These are phyloP conservation scores for Schizopygopsis malacanthus DNA, from an alignment of 2,797 vertebrate genomes.

Conservation along the genomic window DNA sequence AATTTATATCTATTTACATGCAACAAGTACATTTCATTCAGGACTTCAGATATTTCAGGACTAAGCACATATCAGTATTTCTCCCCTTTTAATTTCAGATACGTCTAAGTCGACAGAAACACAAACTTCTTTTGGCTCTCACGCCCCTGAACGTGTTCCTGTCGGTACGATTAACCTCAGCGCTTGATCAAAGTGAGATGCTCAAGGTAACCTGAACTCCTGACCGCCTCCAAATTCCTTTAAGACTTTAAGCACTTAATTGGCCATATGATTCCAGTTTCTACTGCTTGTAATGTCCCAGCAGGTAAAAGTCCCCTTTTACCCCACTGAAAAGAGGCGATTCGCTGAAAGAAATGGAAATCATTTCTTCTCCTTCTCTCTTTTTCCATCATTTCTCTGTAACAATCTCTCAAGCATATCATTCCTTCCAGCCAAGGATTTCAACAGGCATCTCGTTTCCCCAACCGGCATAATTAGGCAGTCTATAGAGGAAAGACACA, in stretches of 20 bases:
- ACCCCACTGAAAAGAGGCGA: slow-evolving; percentile 47
- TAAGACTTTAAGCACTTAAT: slow-evolving; percentile 74
- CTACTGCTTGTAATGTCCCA: slow-evolving; percentile 61
- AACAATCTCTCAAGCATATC: slow-evolving; percentile 31
- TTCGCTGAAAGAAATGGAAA: slow-evolving; percentile 47
- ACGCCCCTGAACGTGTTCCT: slow-evolving; percentile 59
- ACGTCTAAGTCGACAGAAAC: not conserved
- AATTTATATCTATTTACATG: too few relatives aligned
- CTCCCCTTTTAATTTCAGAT: not conserved
- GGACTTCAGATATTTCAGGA: not conserved
- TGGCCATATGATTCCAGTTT: slow-evolving; percentile 68
- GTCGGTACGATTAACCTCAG: slow-evolving; percentile 61
- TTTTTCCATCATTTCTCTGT: slow-evolving; percentile 16
- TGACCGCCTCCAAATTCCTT: slow-evolving; percentile 76
- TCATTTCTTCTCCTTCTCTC: slow-evolving; percentile 50
- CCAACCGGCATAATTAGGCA: slow-evolving; percentile 33
- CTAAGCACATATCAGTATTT: not conserved
- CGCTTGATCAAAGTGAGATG: slow-evolving; percentile 72
- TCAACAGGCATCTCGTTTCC: slow-evolving; percentile 32
- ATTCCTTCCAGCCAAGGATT: slow-evolving; percentile 39
- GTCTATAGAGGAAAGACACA: slow-evolving; percentile 28
- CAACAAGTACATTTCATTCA: not conserved
- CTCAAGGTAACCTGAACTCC: slow-evolving; percentile 70
- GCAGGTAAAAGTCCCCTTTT: slow-evolving; percentile 40
- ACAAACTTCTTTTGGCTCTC: slow-evolving; percentile 18